phyloP scores from a whole-genome alignment of 1,140 invertebrate genomes.

The Pomacea maculata region DNA sequence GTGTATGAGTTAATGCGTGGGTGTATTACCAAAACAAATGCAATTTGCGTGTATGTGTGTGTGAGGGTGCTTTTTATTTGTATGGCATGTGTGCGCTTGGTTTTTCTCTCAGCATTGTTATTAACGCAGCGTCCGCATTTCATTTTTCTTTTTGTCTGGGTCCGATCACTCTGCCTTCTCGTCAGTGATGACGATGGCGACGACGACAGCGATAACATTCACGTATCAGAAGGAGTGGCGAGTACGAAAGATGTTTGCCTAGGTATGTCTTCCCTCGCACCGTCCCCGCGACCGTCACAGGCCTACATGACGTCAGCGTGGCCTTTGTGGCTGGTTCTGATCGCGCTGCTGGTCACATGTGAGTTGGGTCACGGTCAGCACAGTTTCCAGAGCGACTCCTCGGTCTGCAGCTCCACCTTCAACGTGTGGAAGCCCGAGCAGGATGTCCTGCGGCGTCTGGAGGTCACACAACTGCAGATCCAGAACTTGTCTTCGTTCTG shows the following conservation, averaged over 20 bases:
- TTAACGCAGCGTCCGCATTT: too few species aligned
- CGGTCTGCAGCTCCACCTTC: constrained; percentile 39
- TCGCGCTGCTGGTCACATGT: too few species aligned
- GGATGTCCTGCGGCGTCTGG: constrained; percentile 45
- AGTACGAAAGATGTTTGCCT: not conserved
- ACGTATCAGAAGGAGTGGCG: not conserved
- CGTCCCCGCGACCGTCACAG: too few species aligned
- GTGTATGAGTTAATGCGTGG: not conserved
- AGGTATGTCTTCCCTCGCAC: too few species aligned
- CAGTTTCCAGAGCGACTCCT: too few species aligned
- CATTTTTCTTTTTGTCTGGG: too few species aligned
- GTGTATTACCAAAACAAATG: not conserved
- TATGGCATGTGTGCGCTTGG: too few species aligned
- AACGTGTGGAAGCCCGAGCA: constrained; percentile 57
- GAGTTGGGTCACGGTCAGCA: too few species aligned
- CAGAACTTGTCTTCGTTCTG: constrained; percentile 46
- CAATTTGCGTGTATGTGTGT: constrained; percentile 2
- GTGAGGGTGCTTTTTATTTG: not conserved
- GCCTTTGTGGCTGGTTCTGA: too few species aligned
- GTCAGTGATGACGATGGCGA: not conserved
- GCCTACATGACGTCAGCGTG: too few species aligned
- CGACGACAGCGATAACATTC: not conserved
- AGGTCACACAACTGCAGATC: constrained; percentile 40
- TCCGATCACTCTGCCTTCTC: too few species aligned
- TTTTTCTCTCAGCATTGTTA: too few species aligned